Conservation (phyloP, 2,113 vertebrate genomes). For the Heterotilapia buettikoferi region DNA sequence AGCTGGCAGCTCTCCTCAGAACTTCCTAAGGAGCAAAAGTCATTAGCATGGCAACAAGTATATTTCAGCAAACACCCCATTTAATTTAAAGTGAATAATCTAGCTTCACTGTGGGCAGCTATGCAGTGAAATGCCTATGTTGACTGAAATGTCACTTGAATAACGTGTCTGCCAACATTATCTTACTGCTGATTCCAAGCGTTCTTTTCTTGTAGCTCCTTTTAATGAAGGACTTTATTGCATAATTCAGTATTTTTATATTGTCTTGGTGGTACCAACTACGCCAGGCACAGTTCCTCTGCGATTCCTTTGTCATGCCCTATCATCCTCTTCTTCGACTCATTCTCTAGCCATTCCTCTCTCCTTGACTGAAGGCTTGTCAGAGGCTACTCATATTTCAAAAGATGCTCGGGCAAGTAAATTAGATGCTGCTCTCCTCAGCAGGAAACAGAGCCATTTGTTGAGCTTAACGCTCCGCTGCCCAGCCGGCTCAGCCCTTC, state of each 20-base stretch:
- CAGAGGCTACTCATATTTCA: slow-evolving; percentile 57
- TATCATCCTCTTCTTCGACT: background rate
- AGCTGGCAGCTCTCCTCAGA: background rate
- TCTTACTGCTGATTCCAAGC: background rate
- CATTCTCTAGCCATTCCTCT: background rate
- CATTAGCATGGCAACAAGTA: background rate
- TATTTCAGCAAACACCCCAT: background rate
- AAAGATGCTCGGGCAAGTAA: slow-evolving; percentile 48
- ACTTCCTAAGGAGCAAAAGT: background rate
- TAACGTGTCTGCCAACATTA: background rate
- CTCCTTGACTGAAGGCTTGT: slow-evolving; percentile 43
- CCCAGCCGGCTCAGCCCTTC: slow-evolving; percentile 35
- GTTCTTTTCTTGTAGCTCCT: background rate
- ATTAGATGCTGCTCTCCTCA: slow-evolving; percentile 55
- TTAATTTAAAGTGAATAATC: background rate
- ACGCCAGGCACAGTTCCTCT: background rate
- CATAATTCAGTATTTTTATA: background rate
- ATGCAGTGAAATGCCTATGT: background rate
- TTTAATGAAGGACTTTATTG: background rate
- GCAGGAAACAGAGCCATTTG: slow-evolving; percentile 66
- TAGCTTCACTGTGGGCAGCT: background rate
- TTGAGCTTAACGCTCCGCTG: slow-evolving; percentile 58
- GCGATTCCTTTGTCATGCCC: background rate
- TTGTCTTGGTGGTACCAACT: background rate
- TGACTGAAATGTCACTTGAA: background rate